Evolutionary conservation across 2,113 vertebrate genomes (phyloP), one percentile per base, ranked within the genome.

Genomic region (Columba livia): DNA sequence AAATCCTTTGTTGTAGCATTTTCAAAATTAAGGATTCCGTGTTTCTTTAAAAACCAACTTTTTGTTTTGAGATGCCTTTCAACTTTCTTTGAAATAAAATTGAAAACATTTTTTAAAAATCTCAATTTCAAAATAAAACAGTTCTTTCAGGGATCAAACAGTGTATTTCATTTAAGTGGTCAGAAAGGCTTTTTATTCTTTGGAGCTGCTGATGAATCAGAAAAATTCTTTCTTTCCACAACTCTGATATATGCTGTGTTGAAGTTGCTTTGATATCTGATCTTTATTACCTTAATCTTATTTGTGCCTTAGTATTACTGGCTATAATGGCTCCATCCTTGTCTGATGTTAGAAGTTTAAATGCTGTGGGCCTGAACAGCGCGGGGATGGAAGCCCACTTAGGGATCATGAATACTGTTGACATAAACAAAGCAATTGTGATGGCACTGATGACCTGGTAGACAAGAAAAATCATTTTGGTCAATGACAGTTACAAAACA

Each of bases 231-330:
- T 94, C 82, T 93, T 95, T 92, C 73, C 58, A 79, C 2, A 8
- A 65, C 70, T 65, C 83, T 69, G 92, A 95, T 96, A 95, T 86
- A 92, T 92, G 90, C 85, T 91, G 48, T 80, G 89, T 90, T 80
- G 90, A 80, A 86, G 48, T 61, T 89, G 69, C 95, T 96, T 96
- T 94, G 96, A 93, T 93, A 94, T 94, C 89, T 94, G 92, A 93
- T 96, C 90, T 95, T 96, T 97, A 96, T 95, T 94, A 93, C 90
- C 79, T 92, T 96, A 96, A 95, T 94, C 79, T 94, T 89, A 88
- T 94, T 95, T 96, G 93, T 96, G 88, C 88, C 51, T 81, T 74
- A 60, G 56, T 83, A 78, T 93, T 96, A 44, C 75, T 47, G 60
- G 34, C 67, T 92, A 5, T 88, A 93, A 83, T 71, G 77, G 77